A percentile compares a stretch with the other conserved stretches of the same genome.
These are phyloP conservation scores for Tubiluchus corallicola DNA, from an alignment of 2,888 invertebrate species.

Conservation along the genomic window DNA sequence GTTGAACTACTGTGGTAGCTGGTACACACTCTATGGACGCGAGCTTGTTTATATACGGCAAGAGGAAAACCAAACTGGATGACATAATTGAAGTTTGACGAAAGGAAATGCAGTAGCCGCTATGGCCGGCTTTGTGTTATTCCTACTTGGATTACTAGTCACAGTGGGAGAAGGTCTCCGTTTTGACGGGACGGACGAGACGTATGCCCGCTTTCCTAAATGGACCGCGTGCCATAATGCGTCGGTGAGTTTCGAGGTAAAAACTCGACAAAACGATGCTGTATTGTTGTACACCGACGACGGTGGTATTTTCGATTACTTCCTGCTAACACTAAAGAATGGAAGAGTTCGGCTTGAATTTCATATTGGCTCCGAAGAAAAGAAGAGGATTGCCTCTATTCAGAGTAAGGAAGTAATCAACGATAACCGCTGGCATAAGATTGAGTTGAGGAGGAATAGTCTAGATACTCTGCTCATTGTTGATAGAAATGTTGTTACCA, in stretches of 20 bases:
- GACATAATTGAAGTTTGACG: too few species aligned
- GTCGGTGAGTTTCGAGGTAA: slow-evolving; percentile 24
- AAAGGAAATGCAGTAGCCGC: too few species aligned
- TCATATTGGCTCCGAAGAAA: slow-evolving; percentile 21
- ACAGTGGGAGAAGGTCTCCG: neutral
- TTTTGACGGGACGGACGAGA: slow-evolving; percentile 16
- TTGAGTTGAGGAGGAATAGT: slow-evolving; percentile 19
- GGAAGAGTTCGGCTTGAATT: slow-evolving; percentile 19
- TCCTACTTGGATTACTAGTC: neutral
- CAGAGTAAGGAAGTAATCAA: slow-evolving; percentile 16
- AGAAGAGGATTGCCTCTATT: slow-evolving; percentile 19
- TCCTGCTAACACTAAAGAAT: slow-evolving; percentile 16
- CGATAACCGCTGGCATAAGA: slow-evolving; percentile 16
- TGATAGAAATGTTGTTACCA: slow-evolving; percentile 18
- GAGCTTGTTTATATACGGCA: too few species aligned
- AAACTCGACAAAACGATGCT: slow-evolving; percentile 16
- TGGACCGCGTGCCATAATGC: slow-evolving; percentile 26
- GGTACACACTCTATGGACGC: too few species aligned
- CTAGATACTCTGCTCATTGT: slow-evolving; percentile 23
- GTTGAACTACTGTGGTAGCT: too few species aligned
- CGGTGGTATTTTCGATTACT: slow-evolving; percentile 20
- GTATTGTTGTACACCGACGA: slow-evolving; percentile 24
- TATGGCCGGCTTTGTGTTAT: neutral
- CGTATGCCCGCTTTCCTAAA: slow-evolving; percentile 22
- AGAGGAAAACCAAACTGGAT: too few species aligned